Conservation (phyloP, 2,113 vertebrate genomes). For the Corvus hawaiiensis region DNA sequence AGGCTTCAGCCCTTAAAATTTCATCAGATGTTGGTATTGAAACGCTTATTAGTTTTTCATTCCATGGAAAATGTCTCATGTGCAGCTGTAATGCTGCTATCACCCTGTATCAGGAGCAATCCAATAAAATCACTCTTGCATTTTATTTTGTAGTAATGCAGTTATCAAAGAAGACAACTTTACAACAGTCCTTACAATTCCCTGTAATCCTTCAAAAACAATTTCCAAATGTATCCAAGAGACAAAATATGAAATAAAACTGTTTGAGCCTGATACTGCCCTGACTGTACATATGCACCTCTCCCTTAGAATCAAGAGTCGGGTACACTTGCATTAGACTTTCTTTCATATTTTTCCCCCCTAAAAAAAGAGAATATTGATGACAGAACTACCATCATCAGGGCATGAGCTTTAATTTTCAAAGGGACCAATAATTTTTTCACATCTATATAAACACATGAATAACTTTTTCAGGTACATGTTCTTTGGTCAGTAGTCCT, state of each 20-base stretch:
- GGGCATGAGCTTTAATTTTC: neutral
- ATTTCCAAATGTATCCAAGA: neutral
- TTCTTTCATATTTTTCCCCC: neutral
- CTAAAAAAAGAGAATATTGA: neutral
- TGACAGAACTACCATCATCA: neutral
- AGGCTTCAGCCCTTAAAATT: neutral
- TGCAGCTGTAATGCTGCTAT: neutral
- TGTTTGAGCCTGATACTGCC: neutral
- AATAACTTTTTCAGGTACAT: neutral
- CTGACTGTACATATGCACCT: neutral
- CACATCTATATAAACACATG: neutral
- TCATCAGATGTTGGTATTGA: neutral
- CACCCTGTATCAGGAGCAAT: neutral
- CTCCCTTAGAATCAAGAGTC: neutral
- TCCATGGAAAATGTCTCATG: neutral
- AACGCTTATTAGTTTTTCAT: neutral
- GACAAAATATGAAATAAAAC: neutral
- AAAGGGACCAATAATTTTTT: neutral
- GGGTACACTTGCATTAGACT: neutral
- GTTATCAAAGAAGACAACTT: neutral
- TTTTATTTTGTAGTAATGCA: neutral
- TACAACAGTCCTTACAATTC: neutral
- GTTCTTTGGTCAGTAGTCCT: neutral
- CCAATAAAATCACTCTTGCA: neutral
- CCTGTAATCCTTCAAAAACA: neutral